phyloP scores from a whole-genome alignment of 2,888 invertebrate genomes.

The Pyrochroa serraticornis region DNA sequence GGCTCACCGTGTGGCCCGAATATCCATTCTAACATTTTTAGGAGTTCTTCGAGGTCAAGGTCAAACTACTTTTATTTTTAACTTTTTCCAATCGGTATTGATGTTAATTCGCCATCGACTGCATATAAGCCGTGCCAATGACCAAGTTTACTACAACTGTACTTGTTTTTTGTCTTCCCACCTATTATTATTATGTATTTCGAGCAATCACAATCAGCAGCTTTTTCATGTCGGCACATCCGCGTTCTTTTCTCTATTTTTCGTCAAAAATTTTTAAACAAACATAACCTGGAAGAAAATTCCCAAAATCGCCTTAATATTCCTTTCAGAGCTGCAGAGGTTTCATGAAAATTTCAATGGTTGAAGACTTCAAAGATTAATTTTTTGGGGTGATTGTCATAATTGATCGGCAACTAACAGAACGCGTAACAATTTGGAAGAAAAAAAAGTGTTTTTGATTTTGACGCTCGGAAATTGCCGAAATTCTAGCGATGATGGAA shows the following conservation, averaged over 20 bases:
- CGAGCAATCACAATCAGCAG: slow-evolving; percentile 29
- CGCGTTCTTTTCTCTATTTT: slow-evolving; percentile 19
- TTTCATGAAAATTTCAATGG: no score
- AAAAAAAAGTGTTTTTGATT: neutral
- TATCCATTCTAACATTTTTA: slow-evolving; percentile 47
- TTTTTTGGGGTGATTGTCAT: no score
- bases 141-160: slow-evolving; percentile 43
- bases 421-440: no score
- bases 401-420: no score
- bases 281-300: neutral
- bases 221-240: slow-evolving; percentile 24
- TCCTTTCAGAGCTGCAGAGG: no score
- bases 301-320: no score
- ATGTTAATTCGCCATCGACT: slow-evolving; percentile 39
- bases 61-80: slow-evolving; percentile 52
- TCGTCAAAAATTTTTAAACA: slow-evolving; percentile 3
- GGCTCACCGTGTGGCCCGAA: slow-evolving; percentile 43
- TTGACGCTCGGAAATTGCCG: neutral
- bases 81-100: slow-evolving; percentile 45
- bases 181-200: slow-evolving; percentile 36
- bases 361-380: neutral
- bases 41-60: slow-evolving; percentile 46
- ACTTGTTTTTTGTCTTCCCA: slow-evolving; percentile 40
- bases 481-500: neutral
- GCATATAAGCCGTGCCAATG: slow-evolving; percentile 43